Base-by-base conservation (phyloP, 2,888 invertebrate species). In the Phasia obesa region DNA sequence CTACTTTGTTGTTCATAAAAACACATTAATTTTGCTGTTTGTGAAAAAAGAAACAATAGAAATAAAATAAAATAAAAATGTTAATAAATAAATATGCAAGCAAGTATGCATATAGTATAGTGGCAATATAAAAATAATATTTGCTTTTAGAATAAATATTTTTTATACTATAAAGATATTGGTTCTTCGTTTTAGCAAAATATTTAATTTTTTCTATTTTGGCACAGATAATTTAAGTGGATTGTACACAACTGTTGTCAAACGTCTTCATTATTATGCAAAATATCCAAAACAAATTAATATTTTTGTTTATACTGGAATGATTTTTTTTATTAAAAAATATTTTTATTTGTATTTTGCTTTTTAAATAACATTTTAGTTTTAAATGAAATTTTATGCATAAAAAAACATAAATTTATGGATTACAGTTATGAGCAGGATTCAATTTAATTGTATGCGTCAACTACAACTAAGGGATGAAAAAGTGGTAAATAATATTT, bases 241-340 rank as follows among this genome's bases (percentile, higher is more conserved):
- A 69, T 53, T 62, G 62, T 62, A 59, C 76, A 60, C 69, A 76
- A 60, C 53, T 76, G 76, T 62, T 76, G 51, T 76, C 42, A 51
- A 67, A 59, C 59, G 38, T 67, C 76, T 67, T 76, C 67, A 76
- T 76, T 76, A 67, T 59, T 60, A 51, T 60, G 67, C 76, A 49
- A 51, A 71, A 57, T 47, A 57, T 57, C 5, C 17, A 59, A 15
- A 35, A 15, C 1, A 15, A 21, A 38, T 2, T 15, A 51, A 51
- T 13, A 23, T 15, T 23, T 51, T 47, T 19, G 9, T 51, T 4
- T 9, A 13, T 21, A 13, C 13, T 9, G 9, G 21, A 21, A 11
- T 51, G 19, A 27, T 5, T 27, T 27, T 27, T 5, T 27, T 27
- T 27, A 27, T 27, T n/a, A n/a, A n/a, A n/a, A n/a, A n/a, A n/a